phyloP scores from a whole-genome alignment of 2,888 invertebrate species.

The Chaitophorus viminalis region DNA sequence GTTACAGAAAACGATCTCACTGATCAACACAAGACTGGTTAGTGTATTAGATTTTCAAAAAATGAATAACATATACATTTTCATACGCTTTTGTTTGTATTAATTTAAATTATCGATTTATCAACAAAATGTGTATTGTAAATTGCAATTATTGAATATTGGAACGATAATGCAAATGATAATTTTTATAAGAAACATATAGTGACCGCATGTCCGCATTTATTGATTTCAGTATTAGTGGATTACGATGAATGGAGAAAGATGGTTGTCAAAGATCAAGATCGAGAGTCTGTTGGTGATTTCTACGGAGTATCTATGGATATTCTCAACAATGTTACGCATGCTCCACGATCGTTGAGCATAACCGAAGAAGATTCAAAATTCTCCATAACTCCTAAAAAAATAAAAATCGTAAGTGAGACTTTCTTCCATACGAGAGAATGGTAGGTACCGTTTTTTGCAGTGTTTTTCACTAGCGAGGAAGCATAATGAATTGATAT shows the following conservation, averaged over 20 bases:
- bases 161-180: no score
- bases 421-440: background rate
- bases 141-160: no score
- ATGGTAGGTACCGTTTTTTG: background rate
- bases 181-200: no score
- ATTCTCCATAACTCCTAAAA: constrained; percentile 80
- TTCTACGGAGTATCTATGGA: constrained; percentile 85
- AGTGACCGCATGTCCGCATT: no score
- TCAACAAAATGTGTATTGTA: no score
- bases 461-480: background rate
- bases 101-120: no score
- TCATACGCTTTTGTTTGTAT: no score
- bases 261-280: constrained; percentile 81
- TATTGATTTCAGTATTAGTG: constrained; percentile 24
- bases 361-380: constrained; percentile 74
- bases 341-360: constrained; percentile 69
- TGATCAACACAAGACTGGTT: constrained; percentile 77
- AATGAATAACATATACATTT: no score
- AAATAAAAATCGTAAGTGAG: constrained; percentile 77
- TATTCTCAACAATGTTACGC: constrained; percentile 74
- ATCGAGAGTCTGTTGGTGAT: constrained; percentile 84
- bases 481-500: background rate
- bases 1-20: constrained; percentile 79
- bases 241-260: constrained; percentile 83
- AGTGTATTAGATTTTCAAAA: constrained; percentile 11